These are phyloP conservation scores for Drosophila fulvimacula DNA, from an alignment of 2,888 invertebrate genomes.

Conservation along the genomic window DNA sequence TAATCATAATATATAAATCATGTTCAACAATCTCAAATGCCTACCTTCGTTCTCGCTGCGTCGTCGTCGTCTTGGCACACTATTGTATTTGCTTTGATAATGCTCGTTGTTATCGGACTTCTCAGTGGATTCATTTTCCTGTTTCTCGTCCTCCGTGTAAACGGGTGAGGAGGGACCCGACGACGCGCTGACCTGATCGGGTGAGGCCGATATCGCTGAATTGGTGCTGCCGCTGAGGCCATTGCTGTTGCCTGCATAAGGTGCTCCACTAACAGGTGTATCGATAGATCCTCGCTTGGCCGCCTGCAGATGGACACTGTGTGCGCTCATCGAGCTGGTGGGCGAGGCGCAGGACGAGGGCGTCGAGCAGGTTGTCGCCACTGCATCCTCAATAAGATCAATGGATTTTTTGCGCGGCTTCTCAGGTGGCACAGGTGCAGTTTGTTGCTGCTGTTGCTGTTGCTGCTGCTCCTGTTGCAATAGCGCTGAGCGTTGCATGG, in stretches of 20 bases:
- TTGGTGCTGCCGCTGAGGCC: conserved; percentile 73
- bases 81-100: conserved; percentile 62
- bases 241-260: conserved; percentile 56
- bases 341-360: conserved; percentile 74
- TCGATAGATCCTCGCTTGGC: conserved; percentile 81
- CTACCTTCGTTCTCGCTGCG: conserved; percentile 84
- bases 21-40: too few species aligned
- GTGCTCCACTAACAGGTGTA: conserved; percentile 38
- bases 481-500: conserved; percentile 78
- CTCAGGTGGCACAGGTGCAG: conserved; percentile 81
- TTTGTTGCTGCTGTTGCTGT: conserved; percentile 65
- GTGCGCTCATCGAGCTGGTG: conserved; percentile 50
- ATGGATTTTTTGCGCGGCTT: conserved; percentile 83
- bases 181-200: conserved; percentile 82
- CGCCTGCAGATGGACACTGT: conserved; percentile 52
- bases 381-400: conserved; percentile 81
- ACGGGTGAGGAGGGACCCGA: conserved; percentile 85
- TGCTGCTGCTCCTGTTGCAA: conserved; percentile 70
- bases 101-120: conserved; percentile 84
- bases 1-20: too few species aligned
- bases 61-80: conserved; percentile 75
- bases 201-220: conserved; percentile 81
- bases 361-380: conserved; percentile 61
- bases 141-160: conserved; percentile 86
- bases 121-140: conserved; percentile 87